phyloP scores from a whole-genome alignment of 2,888 invertebrate genomes.

The Rotaria sp. region DNA sequence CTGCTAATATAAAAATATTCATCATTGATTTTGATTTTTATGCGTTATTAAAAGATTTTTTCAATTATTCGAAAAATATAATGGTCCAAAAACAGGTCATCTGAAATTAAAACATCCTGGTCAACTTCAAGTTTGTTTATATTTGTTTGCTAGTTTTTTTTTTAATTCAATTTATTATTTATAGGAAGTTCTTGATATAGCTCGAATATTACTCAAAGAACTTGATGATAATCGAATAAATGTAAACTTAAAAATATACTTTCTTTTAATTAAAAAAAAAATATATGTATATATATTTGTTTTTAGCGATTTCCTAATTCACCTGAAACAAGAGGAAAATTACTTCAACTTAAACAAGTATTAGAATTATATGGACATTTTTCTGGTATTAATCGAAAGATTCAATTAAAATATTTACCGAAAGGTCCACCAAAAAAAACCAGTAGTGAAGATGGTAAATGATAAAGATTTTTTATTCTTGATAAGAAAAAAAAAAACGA shows the following conservation, averaged over 20 bases:
- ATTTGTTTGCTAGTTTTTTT: not conserved
- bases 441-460: slow-evolving; percentile 37
- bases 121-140: slow-evolving; percentile 66
- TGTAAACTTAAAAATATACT: not conserved
- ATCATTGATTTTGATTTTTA: not conserved
- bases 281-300: not conserved
- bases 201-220: slow-evolving; percentile 77
- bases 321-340: slow-evolving; percentile 85
- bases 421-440: slow-evolving; percentile 75
- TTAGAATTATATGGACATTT: slow-evolving; percentile 99
- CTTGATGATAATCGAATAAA: slow-evolving; percentile 56
- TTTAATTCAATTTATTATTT: not conserved
- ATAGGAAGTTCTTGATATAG: slow-evolving; percentile 75
- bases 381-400: slow-evolving; percentile 97
- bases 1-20: too few species aligned
- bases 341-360: slow-evolving; percentile 92
- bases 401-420: slow-evolving; percentile 97
- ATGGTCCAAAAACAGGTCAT: slow-evolving; percentile 77
- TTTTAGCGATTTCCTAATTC: not conserved
- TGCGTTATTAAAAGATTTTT: slow-evolving; percentile 64
- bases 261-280: not conserved
- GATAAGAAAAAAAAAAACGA: slow-evolving; percentile 53
- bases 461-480: too few species aligned
- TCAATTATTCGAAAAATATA: slow-evolving; percentile 93
- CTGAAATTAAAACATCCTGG: slow-evolving; percentile 93